Conservation (phyloP, 2,797 vertebrate species). For the Saxicola maurus region DNA sequence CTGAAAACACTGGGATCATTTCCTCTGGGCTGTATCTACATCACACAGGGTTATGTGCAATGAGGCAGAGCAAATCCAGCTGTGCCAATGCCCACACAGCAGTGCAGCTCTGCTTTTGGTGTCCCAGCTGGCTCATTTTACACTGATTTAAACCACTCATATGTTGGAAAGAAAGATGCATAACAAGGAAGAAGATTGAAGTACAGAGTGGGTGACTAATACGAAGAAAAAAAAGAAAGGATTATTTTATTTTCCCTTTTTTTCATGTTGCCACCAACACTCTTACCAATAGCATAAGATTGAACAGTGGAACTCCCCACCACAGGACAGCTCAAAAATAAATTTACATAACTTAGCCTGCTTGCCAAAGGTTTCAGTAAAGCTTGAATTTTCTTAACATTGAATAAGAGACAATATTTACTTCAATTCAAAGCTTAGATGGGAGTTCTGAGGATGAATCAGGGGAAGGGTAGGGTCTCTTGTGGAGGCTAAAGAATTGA, state of each 20-base stretch:
- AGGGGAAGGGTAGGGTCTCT: not conserved
- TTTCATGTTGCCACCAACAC: no score
- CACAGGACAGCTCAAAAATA: not conserved
- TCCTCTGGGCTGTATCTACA: not conserved
- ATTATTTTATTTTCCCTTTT: not conserved
- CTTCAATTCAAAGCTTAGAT: not conserved
- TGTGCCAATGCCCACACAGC: not conserved
- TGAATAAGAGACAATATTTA: not conserved
- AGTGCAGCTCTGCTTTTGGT: not conserved
- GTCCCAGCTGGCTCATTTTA: not conserved
- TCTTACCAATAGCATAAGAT: accelerated
- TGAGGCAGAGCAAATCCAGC: not conserved
- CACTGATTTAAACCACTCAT: not conserved
- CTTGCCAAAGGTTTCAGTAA: not conserved
- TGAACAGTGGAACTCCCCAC: not conserved
- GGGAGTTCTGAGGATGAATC: not conserved
- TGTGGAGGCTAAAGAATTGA: not conserved
- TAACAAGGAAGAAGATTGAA: not conserved
- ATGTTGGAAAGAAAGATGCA: not conserved
- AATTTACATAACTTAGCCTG: not conserved
- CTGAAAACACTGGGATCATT: not conserved
- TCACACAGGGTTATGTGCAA: accelerated
- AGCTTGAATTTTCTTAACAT: not conserved
- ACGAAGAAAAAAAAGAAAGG: not conserved
- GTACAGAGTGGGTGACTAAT: not conserved